Conservation (phyloP, 2,113 vertebrate species). For the Forbesichthys agassizii region DNA sequence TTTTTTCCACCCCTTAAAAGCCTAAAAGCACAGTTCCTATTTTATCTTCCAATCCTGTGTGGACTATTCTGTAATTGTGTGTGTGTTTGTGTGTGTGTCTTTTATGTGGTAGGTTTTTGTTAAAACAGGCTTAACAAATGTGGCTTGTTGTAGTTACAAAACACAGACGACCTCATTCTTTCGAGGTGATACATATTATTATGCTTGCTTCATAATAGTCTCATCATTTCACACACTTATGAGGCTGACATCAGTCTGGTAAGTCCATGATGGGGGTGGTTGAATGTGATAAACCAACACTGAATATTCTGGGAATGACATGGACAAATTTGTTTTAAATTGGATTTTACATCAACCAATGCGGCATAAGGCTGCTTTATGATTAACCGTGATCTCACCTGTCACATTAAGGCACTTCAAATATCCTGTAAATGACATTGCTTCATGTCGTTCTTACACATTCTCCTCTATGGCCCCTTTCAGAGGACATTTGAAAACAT, state of each 20-base stretch:
- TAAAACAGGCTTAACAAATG: not conserved
- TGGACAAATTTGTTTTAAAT: constrained; percentile 19
- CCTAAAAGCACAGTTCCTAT: constrained; percentile 38
- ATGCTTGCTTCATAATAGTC: too few species aligned
- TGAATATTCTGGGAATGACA: constrained; percentile 16
- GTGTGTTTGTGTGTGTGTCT: not conserved
- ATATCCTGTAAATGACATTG: constrained; percentile 39
- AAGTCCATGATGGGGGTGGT: too few species aligned
- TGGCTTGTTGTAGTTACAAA: constrained; percentile 11
- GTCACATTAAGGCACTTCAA: constrained; percentile 24
- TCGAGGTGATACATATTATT: constrained; percentile 31
- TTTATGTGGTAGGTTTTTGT: not conserved
- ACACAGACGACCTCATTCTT: constrained; percentile 12
- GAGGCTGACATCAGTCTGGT: constrained; percentile 5
- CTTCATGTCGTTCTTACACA: constrained; percentile 26
- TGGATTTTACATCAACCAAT: not conserved
- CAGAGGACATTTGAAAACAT: constrained; percentile 44
- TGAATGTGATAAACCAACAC: too few species aligned
- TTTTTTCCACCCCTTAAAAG: too few species aligned
- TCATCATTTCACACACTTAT: not conserved
- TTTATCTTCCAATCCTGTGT: constrained; percentile 61
- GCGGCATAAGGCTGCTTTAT: constrained; percentile 12
- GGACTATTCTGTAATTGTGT: constrained; percentile 25
- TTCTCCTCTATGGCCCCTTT: constrained; percentile 34
- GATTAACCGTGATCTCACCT: constrained; percentile 44